A percentile compares a stretch with the other conserved stretches of the same genome.
These are phyloP conservation scores for Hemibagrus wyckioides DNA, from an alignment of 2,113 vertebrate species.

Conservation along the genomic window DNA sequence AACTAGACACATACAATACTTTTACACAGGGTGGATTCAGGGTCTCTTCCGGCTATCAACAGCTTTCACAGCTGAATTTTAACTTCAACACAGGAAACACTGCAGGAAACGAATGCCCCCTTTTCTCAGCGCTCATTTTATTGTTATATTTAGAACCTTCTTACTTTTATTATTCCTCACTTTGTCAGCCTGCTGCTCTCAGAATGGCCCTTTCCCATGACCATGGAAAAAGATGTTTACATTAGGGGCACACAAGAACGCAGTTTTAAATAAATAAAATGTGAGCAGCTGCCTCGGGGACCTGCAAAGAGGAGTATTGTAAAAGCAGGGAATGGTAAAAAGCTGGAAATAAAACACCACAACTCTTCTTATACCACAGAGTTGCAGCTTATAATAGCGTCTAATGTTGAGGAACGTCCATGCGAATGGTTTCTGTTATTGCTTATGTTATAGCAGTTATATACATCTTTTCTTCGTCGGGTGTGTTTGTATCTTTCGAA, in stretches of 20 bases:
- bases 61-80: neutral
- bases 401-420: neutral
- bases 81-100: neutral
- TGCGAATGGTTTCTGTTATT: too few relatives aligned
- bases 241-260: neutral
- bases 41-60: neutral
- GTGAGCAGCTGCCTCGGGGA: neutral
- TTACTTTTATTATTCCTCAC: neutral
- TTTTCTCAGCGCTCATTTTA: neutral
- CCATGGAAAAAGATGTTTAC: neutral
- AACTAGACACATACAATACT: neutral
- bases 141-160: neutral
- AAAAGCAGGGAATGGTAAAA: neutral
- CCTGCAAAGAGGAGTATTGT: neutral
- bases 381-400: neutral
- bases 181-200: neutral
- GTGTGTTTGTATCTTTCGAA: too few relatives aligned
- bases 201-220: neutral
- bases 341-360: neutral
- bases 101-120: neutral
- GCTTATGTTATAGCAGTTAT: too few relatives aligned
- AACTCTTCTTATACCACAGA: neutral
- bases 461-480: too few relatives aligned
- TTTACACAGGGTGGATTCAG: neutral
- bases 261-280: neutral